Base-by-base conservation (phyloP, 1,140 invertebrate species). In the Physella acuta region DNA sequence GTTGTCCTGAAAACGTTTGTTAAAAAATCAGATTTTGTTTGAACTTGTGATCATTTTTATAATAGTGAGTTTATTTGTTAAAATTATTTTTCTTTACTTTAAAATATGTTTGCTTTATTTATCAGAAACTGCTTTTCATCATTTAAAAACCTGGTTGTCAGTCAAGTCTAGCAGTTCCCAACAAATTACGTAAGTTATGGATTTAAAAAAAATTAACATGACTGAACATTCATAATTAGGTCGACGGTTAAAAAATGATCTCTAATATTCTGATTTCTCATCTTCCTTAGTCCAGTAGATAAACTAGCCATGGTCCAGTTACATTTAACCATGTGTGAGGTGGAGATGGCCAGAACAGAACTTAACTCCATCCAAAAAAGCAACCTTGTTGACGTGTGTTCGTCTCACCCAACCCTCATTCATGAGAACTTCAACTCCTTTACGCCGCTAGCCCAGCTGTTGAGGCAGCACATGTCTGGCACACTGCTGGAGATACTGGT, bases 251-350 rank as follows among this genome's bases (percentile, higher is more conserved):
- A 11, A 16, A 56, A 28, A 56, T 56, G 26, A 16, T 56, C 53
- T 56, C 11, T 8, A 14, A 24, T 30, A 30, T 16, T 34, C 30
- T 62, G 37, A 39, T 44, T 62, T 44, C 44, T 26, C 53, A 11
- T 26, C 24, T 5, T 28, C 53, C 30, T 14, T 31, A 65, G 64
- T 39, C 20, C 56, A 30, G 34, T 68, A 2, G 66, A 68, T 33
- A 58, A 51, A 28, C 66, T 68, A 24, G 66, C 66, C 14, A 39
- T 68, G 66, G 66, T 68, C 5, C 66, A 68, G 66, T 20, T 68
- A 2, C 53, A 68, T 16, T 24, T 68, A 24, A 31, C 2, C 17
- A 34, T 33, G 16, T 68, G 66, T 34, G 66, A 68, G 20, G 66
- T 68, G 14, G 66, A 68, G 14, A n/a, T 26, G 5, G 66, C 66